phyloP scores from a whole-genome alignment of 2,797 vertebrate species.

The Menidia menidia region DNA sequence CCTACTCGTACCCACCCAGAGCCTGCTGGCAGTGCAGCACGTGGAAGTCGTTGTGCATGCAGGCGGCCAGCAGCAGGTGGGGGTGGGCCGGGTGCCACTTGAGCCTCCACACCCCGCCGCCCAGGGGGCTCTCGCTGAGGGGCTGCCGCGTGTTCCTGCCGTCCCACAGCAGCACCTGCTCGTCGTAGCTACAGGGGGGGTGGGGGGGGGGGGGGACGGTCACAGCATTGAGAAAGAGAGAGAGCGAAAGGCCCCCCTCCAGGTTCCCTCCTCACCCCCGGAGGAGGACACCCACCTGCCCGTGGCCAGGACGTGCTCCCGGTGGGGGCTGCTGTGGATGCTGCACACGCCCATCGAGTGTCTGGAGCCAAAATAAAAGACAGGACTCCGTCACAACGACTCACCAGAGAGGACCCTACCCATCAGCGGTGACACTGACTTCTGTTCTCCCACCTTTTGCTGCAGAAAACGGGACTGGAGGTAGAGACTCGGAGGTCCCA shows the following conservation, averaged over 20 bases:
- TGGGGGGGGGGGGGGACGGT: background rate
- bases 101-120: conserved; percentile 94
- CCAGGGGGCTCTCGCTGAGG: conserved; percentile 81
- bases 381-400: background rate
- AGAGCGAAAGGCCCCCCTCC: background rate
- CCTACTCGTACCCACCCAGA: conserved; percentile 63
- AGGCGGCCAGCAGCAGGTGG: conserved; percentile 92
- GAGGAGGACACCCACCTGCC: conserved; percentile 87
- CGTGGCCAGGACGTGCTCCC: conserved; percentile 90
- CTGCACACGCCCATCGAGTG: conserved; percentile 97
- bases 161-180: conserved; percentile 94
- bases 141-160: conserved; percentile 90
- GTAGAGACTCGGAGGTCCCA: conserved; percentile 89
- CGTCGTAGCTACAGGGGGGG: conserved; percentile 87
- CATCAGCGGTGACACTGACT: background rate
- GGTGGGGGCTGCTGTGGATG: conserved; percentile 90
- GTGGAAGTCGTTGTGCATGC: conserved; percentile 93
- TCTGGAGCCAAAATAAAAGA: conserved; percentile 70
- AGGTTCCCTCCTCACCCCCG: background rate
- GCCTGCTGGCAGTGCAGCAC: conserved; percentile 87
- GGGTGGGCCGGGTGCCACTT: conserved; percentile 91
- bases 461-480: conserved; percentile 83
- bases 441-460: conserved; percentile 77
- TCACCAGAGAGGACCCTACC: background rate
- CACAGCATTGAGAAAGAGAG: background rate